Percentiles rank a stretch among this genome's conserved stretches.
These are phyloP conservation scores for Caerostris darwini DNA, from an alignment of 1,140 invertebrate genomes.

Conservation along the genomic window DNA sequence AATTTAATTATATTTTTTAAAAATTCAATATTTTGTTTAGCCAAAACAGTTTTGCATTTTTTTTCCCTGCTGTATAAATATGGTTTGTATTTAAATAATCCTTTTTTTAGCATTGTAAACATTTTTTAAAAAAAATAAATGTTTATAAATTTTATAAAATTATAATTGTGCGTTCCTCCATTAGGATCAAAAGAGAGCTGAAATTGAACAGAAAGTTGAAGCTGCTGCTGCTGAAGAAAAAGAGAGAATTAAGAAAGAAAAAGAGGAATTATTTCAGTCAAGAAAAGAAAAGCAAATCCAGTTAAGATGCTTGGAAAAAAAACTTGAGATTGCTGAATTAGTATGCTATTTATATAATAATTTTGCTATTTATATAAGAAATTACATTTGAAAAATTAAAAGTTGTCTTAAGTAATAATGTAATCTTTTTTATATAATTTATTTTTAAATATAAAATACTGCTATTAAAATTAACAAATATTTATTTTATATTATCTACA, in stretches of 20 bases:
- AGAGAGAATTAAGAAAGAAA: slow-evolving; percentile 91
- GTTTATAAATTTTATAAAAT: too few species aligned
- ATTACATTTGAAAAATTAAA: not conserved
- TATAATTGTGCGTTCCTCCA: slow-evolving; percentile 52
- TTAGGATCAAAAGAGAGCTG: slow-evolving; percentile 87
- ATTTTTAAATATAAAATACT: not conserved
- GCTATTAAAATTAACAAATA: not conserved
- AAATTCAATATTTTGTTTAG: too few species aligned
- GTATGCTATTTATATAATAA: not conserved
- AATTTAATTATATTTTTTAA: too few species aligned
- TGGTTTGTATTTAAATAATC: too few species aligned
- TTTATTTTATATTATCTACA: not conserved
- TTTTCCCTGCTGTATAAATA: too few species aligned
- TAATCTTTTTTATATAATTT: slow-evolving; percentile 24
- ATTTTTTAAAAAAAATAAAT: too few species aligned
- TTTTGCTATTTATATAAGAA: not conserved
- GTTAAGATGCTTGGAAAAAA: slow-evolving; percentile 93
- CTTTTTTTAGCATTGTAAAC: too few species aligned
- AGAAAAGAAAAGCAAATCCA: slow-evolving; percentile 93
- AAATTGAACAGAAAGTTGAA: slow-evolving; percentile 96
- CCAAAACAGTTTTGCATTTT: too few species aligned
- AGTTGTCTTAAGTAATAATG: not conserved
- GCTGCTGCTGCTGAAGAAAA: slow-evolving; percentile 93
- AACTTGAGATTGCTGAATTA: slow-evolving; percentile 84
- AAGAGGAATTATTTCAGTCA: slow-evolving; percentile 91